These are phyloP conservation scores for Saguinus midas DNA, from an alignment of 2,113 vertebrate species.

Conservation along the genomic window DNA sequence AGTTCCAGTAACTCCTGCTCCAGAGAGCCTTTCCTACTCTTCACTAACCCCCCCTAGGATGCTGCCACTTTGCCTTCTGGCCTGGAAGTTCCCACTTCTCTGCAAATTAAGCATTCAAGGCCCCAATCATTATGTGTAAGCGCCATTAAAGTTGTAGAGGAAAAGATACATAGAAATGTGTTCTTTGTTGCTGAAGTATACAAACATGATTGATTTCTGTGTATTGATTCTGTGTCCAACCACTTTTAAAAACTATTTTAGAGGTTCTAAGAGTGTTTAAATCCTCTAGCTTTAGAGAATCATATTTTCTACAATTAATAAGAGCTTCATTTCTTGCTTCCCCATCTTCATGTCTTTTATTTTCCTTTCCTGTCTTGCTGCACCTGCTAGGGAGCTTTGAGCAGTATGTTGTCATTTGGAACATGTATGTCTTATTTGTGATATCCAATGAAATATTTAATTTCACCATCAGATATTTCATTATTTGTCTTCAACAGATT, in stretches of 20 bases:
- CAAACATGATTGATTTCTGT: conserved; percentile 6
- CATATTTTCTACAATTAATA: conserved; percentile 35
- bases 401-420: background rate
- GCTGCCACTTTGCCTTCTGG: background rate
- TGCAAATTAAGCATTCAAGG: background rate
- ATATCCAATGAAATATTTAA: background rate
- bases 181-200: background rate
- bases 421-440: background rate
- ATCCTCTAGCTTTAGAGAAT: conserved; percentile 15
- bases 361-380: background rate
- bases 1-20: background rate
- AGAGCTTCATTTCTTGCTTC: background rate
- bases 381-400: background rate
- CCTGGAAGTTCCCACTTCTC: background rate
- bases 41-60: background rate
- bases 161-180: background rate
- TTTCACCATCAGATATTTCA: background rate
- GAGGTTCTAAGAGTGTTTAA: background rate
- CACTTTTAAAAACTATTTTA: background rate
- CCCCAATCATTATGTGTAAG: background rate
- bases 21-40: background rate
- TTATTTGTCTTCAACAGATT: background rate
- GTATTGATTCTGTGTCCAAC: conserved; percentile 7
- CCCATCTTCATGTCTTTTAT: background rate
- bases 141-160: background rate